phyloP scores from a whole-genome alignment of 2,888 invertebrate species.

The Ctena decussata region DNA sequence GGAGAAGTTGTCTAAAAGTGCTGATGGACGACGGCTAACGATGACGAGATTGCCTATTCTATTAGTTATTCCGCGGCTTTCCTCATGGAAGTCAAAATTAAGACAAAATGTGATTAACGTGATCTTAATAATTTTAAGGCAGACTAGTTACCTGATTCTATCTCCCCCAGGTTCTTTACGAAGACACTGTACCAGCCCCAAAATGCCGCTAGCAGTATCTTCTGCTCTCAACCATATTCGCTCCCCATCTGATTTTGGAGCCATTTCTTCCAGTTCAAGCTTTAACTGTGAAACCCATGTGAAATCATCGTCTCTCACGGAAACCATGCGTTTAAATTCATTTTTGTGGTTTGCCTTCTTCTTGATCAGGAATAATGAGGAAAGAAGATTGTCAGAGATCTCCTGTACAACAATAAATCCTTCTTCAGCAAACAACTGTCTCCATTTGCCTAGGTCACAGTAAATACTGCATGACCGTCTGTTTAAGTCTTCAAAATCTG shows the following conservation, averaged over 20 bases:
- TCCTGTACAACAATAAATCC: conserved; percentile 89
- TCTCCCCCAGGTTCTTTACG: conserved; percentile 95
- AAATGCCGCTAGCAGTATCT: conserved; percentile 91
- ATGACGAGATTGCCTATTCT: too few species aligned
- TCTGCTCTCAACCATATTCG: conserved; percentile 90
- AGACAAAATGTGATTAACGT: too few species aligned
- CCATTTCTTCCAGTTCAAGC: conserved; percentile 89
- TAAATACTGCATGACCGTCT: conserved; percentile 68
- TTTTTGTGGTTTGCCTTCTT: conserved; percentile 82
- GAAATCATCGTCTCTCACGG: conserved; percentile 67
- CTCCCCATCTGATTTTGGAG: conserved; percentile 87
- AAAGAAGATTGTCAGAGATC: conserved; percentile 90
- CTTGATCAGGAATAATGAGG: conserved; percentile 89
- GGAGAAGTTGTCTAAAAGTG: too few species aligned
- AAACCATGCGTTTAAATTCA: conserved; percentile 57
- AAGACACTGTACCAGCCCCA: conserved; percentile 97
- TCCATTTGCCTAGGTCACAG: conserved; percentile 74
- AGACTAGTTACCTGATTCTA: conserved; percentile 91
- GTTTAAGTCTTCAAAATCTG: conserved; percentile 41
- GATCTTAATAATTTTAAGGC: too few species aligned
- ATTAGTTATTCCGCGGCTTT: too few species aligned
- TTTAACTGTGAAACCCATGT: conserved; percentile 94
- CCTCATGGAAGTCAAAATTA: too few species aligned
- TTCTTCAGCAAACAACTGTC: conserved; percentile 73
- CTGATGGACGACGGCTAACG: too few species aligned